Evolutionary conservation across 1,140 invertebrate genomes (phyloP), one percentile per base, ranked within the genome.

Genomic region (Stratiolaelaps scimitus): DNA sequence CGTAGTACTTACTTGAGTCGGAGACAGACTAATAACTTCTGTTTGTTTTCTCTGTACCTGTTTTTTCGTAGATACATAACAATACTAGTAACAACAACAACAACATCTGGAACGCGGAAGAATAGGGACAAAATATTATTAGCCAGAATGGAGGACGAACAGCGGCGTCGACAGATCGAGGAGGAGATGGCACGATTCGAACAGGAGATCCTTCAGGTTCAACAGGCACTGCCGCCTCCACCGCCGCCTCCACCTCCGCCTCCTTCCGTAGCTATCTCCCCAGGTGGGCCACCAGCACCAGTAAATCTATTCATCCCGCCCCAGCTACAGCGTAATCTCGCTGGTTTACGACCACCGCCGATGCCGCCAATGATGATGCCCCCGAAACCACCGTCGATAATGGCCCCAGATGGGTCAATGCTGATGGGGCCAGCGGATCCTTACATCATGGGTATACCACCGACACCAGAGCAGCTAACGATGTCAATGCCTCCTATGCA

Each of bases 121-220:
- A n/a, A n/a, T n/a, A n/a, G n/a, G n/a, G n/a, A n/a, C n/a, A n/a
- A n/a, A n/a, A n/a, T n/a, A n/a, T n/a, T n/a, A n/a, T n/a, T n/a
- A n/a, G n/a, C n/a, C n/a, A n/a, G n/a, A n/a, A 60, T 60, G 53
- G 53, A 60, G 17, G 53, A 60, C 13, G 68, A 69, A 46, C 66
- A 67, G 48, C 53, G 68, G 44, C 60, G 68, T 26, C 64, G 67
- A 13, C 66, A 69, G 45, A 69, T 69, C 56, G 68, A 69, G 56
- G 68, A 69, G 40, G 68, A 69, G 53, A 69, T 69, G 68, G 65
- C 47, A 47, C 67, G 68, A 1, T 69, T 69, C 65, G 68, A 69
- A 34, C 44, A 64, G 17, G 68, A 69, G 46, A 69, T 69, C 53
- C 69, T 67, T 56, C 70, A 71, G 67, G 46, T 72, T 64, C 71